A percentile compares a stretch with the other conserved stretches of the same genome.
phyloP scores from a whole-genome alignment of 2,797 vertebrate genomes.

The Karalla daura region DNA sequence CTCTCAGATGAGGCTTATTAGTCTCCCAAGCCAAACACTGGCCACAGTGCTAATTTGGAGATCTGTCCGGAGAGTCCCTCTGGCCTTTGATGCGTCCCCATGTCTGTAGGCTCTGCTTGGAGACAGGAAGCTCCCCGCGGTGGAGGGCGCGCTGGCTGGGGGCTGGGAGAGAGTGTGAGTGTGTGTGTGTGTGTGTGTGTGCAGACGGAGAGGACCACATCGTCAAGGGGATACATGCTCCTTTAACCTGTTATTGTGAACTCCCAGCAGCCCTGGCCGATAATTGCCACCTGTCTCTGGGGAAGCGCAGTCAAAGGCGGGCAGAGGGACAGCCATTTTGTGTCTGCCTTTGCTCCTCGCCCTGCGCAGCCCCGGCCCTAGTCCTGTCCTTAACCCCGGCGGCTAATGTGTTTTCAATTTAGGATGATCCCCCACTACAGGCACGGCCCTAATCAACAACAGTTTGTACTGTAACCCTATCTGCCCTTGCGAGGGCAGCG shows the following conservation, averaged over 20 bases:
- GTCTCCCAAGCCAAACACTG: slow-evolving; percentile 49
- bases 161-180: too few species aligned
- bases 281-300: slow-evolving; percentile 82
- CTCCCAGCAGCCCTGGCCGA: slow-evolving; percentile 77
- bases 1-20: slow-evolving; percentile 43
- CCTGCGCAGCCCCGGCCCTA: slow-evolving; percentile 68
- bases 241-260: slow-evolving; percentile 85
- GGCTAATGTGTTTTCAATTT: slow-evolving; percentile 89
- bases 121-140: slow-evolving; percentile 74
- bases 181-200: too few species aligned
- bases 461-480: slow-evolving; percentile 87
- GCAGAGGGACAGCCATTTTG: slow-evolving; percentile 79
- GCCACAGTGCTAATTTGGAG: slow-evolving; percentile 66
- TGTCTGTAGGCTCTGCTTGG: slow-evolving; percentile 56
- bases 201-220: slow-evolving; percentile 69
- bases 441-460: slow-evolving; percentile 86
- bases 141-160: slow-evolving; percentile 43
- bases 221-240: slow-evolving; percentile 84
- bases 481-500: slow-evolving; percentile 70
- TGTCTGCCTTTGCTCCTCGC: slow-evolving; percentile 62
- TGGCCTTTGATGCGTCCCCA: slow-evolving; percentile 64
- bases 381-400: slow-evolving; percentile 76
- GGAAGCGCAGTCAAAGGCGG: slow-evolving; percentile 75
- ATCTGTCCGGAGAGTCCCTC: slow-evolving; percentile 54
- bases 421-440: slow-evolving; percentile 77